Evolutionary conservation across 64 coral and sea anemone species (phyloP).

Genomic region (Dendronephthya gigantea): DNA sequence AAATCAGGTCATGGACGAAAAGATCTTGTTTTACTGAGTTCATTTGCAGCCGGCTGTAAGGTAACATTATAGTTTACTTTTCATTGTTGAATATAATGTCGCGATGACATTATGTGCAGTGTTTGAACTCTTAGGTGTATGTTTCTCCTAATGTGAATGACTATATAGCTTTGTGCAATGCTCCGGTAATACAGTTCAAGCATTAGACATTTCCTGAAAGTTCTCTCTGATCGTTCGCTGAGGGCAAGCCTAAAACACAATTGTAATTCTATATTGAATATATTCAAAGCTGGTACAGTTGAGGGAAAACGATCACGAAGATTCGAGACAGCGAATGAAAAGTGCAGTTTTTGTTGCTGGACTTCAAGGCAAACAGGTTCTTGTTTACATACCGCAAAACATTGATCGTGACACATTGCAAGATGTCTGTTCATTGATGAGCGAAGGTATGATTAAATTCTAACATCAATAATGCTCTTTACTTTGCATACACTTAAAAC

Average conservation of each 20-base stretch:
- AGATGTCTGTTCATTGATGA: constrained; percentile 79
- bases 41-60: constrained; percentile 62
- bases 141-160: too few relatives aligned
- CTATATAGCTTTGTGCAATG: too few relatives aligned
- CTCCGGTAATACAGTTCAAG: too few relatives aligned
- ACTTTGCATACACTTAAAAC: too few relatives aligned
- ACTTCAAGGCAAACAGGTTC: constrained; percentile 70
- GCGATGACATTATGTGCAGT: too few relatives aligned
- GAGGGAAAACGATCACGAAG: constrained; percentile 35
- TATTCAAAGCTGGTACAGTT: constrained; percentile 60
- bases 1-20: constrained; percentile 70
- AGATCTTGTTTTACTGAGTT: constrained; percentile 51
- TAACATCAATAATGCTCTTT: background rate
- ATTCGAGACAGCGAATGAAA: constrained; percentile 77
- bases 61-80: background rate
- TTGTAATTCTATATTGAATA: too few relatives aligned
- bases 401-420: constrained; percentile 54
- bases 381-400: constrained; percentile 57
- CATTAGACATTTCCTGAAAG: background rate
- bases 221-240: too few relatives aligned
- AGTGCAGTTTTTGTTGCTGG: constrained; percentile 64
- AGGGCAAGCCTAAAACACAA: too few relatives aligned
- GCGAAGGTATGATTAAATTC: constrained; percentile 50
- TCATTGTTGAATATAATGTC: too few relatives aligned
- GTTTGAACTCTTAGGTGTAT: too few relatives aligned